phyloP scores from a whole-genome alignment of 2,113 vertebrate genomes.

The Sclerurus mexicanus region DNA sequence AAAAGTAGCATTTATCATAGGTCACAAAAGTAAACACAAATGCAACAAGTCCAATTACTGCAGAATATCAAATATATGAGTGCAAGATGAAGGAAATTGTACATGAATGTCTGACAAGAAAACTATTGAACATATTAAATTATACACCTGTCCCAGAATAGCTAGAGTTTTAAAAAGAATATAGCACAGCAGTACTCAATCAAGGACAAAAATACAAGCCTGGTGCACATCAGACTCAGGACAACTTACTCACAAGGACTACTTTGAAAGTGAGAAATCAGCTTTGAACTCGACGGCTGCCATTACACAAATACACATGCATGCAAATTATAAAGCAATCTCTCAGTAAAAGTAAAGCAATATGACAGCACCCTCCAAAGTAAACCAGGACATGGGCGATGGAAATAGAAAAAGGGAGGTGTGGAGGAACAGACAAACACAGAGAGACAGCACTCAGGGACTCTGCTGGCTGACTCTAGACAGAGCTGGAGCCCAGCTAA shows the following conservation, averaged over 20 bases:
- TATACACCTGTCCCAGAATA: conserved; percentile 59
- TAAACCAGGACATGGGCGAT: conserved; percentile 16
- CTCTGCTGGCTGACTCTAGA: background rate
- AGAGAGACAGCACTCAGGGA: background rate
- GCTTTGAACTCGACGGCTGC: conserved; percentile 42
- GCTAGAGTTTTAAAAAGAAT: conserved; percentile 47
- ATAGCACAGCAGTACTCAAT: conserved; percentile 34
- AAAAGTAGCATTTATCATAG: background rate
- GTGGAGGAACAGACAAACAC: fast-evolving
- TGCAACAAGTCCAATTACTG: conserved; percentile 19
- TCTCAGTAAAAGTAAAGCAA: background rate
- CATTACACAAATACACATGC: background rate
- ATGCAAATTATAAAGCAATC: background rate
- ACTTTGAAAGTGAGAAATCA: conserved; percentile 44
- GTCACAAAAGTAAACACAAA: conserved; percentile 17
- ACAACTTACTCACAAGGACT: background rate
- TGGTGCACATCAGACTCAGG: conserved; percentile 12
- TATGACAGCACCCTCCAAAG: background rate
- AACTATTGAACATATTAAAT: conserved; percentile 64
- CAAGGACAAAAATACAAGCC: conserved; percentile 48
- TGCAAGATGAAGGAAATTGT: conserved; percentile 42
- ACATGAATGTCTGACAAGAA: conserved; percentile 34
- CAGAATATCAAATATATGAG: conserved; percentile 22
- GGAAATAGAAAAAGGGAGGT: background rate
- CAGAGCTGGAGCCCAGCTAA: background rate